phyloP scores from a whole-genome alignment of 1,140 invertebrate species.

The Cylas formicarius region DNA sequence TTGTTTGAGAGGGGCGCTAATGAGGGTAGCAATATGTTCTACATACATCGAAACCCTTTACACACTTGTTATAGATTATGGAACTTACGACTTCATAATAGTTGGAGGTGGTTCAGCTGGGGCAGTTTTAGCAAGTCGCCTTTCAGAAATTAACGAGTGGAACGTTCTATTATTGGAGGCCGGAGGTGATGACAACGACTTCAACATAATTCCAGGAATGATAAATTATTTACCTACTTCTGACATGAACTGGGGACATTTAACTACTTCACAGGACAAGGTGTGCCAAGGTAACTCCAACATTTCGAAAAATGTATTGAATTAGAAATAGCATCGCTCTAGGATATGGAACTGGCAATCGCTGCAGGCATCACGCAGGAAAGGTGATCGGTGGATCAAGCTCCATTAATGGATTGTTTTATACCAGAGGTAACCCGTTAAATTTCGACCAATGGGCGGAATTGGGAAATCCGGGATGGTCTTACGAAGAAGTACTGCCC shows the following conservation, averaged over 20 bases:
- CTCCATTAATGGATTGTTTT: conserved; percentile 83
- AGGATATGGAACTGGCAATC: too few species aligned
- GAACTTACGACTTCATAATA: conserved; percentile 27
- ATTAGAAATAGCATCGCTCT: too few species aligned
- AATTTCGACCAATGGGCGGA: conserved; percentile 56
- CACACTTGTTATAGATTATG: conserved; percentile 21
- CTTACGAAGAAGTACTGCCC: conserved; percentile 53
- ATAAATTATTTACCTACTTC: conserved; percentile 13
- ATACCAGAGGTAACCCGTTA: conserved; percentile 66
- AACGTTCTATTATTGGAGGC: conserved; percentile 27
- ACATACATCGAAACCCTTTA: too few species aligned
- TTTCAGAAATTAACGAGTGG: conserved; percentile 19
- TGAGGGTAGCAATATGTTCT: too few species aligned
- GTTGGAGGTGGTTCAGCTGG: conserved; percentile 26
- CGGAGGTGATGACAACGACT: conserved; percentile 30
- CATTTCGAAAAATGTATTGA: too few species aligned
- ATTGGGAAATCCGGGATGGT: conserved; percentile 53
- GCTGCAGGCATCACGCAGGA: conserved; percentile 54
- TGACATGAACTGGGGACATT: conserved; percentile 58
- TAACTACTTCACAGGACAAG: conserved; percentile 41
- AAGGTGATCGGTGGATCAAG: conserved; percentile 66
- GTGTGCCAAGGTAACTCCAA: conserved; percentile 15
- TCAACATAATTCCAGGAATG: conserved; percentile 23
- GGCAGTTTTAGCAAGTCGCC: conserved; percentile 21
- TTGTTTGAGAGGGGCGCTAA: too few species aligned